Conservation (phyloP, 1,140 invertebrate species). For the Sinella curviseta region DNA sequence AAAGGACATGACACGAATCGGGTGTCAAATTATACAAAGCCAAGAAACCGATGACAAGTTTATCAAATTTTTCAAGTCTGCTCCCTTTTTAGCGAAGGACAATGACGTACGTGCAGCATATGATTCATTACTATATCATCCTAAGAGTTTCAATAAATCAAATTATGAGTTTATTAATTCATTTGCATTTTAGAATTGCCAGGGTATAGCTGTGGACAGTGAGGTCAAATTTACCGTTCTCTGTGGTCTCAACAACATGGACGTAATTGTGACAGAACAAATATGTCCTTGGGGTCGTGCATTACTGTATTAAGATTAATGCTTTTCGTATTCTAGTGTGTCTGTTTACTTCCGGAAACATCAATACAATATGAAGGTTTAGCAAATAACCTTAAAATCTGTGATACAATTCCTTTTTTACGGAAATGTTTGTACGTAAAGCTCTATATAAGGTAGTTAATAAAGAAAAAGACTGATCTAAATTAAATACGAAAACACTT, state of each 20-base stretch:
- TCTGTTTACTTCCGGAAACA: no score
- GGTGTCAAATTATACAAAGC: neutral
- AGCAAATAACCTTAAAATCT: no score
- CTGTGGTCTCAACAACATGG: neutral
- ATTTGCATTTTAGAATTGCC: neutral
- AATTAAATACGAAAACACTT: no score
- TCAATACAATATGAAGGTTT: no score
- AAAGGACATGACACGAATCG: neutral
- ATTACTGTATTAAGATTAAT: neutral
- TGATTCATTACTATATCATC: neutral
- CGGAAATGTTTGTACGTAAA: no score
- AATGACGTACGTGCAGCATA: neutral
- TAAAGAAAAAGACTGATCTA: no score
- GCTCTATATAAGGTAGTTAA: no score
- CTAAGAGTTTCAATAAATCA: neutral
- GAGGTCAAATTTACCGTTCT: conserved; percentile 9
- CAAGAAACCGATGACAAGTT: neutral
- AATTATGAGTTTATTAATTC: no score
- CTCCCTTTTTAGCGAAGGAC: no score
- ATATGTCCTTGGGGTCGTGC: conserved; percentile 7
- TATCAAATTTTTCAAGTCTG: neutral
- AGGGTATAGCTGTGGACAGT: neutral
- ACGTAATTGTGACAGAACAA: neutral
- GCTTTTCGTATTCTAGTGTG: no score
- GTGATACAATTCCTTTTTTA: no score